Conservation (phyloP, 2,797 vertebrate species). For the Tolypeutes matacus region DNA sequence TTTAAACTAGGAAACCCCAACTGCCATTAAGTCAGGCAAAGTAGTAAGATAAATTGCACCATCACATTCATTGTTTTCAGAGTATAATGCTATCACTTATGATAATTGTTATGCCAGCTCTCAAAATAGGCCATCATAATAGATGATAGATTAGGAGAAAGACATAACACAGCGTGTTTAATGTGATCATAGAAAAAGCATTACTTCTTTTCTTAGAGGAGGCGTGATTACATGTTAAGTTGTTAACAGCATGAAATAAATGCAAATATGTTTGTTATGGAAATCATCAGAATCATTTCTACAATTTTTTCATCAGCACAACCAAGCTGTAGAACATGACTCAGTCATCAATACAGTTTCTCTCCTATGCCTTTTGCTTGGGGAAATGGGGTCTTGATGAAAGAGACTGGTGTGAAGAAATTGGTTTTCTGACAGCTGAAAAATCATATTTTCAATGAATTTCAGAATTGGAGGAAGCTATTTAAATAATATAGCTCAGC, state of each 20-base stretch:
- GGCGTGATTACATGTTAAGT: slow-evolving; percentile 53
- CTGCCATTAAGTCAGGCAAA: slow-evolving; percentile 77
- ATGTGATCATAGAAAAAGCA: slow-evolving; percentile 71
- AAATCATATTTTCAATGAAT: neutral
- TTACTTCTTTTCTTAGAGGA: slow-evolving; percentile 71
- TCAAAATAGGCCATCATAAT: slow-evolving; percentile 65
- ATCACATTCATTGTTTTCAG: slow-evolving; percentile 81
- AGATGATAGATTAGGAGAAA: slow-evolving; percentile 72
- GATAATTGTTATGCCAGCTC: slow-evolving; percentile 83
- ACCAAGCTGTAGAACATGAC: slow-evolving; percentile 15
- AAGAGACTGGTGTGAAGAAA: slow-evolving; percentile 5
- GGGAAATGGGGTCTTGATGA: neutral
- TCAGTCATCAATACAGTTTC: neutral
- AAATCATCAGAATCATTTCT: slow-evolving; percentile 61
- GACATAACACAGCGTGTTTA: slow-evolving; percentile 58
- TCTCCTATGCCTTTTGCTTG: neutral
- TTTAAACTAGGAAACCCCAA: slow-evolving; percentile 75
- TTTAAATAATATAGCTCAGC: neutral
- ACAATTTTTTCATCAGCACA: slow-evolving; percentile 60
- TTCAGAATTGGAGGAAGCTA: neutral
- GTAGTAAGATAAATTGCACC: slow-evolving; percentile 81
- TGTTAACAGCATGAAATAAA: slow-evolving; percentile 77
- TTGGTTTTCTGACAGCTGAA: neutral
- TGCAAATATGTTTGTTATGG: slow-evolving; percentile 75
- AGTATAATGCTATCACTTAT: slow-evolving; percentile 78